phyloP scores from a whole-genome alignment of 2,113 vertebrate species.

The Festucalex cinctus region DNA sequence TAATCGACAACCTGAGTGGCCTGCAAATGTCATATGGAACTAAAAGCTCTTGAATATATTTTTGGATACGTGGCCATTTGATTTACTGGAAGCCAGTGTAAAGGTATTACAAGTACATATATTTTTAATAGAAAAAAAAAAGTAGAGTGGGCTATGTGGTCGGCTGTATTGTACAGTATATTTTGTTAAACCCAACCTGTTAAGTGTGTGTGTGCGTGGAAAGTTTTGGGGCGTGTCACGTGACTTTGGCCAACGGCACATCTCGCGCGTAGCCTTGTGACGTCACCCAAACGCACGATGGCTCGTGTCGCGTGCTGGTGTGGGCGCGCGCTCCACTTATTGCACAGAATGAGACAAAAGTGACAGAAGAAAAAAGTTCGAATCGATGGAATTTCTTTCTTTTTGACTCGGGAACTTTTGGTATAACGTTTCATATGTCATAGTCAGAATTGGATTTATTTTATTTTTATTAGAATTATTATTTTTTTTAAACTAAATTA shows the following conservation, averaged over 20 bases:
- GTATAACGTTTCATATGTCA: not conserved
- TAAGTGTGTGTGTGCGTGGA: not conserved
- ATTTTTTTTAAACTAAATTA: not conserved
- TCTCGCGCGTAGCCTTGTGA: not conserved
- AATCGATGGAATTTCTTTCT: not conserved
- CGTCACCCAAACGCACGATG: not conserved
- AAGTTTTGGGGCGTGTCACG: not conserved
- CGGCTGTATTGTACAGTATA: too few relatives aligned
- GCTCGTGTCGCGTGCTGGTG: not conserved
- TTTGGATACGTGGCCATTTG: too few relatives aligned
- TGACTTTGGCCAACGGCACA: not conserved
- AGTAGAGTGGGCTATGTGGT: too few relatives aligned
- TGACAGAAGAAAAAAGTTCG: not conserved
- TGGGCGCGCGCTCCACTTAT: not conserved
- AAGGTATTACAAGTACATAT: too few relatives aligned
- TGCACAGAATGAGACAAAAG: not conserved
- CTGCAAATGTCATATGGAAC: too few relatives aligned
- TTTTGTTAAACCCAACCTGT: too few relatives aligned
- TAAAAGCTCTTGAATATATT: too few relatives aligned
- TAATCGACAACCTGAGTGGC: too few relatives aligned
- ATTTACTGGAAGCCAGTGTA: too few relatives aligned
- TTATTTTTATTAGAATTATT: not conserved
- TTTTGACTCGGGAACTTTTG: not conserved
- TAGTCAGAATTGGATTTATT: not conserved
- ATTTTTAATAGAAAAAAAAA: too few relatives aligned